Evolutionary conservation across 2,888 invertebrate species (phyloP).

Genomic region (Xylophagus ater): DNA sequence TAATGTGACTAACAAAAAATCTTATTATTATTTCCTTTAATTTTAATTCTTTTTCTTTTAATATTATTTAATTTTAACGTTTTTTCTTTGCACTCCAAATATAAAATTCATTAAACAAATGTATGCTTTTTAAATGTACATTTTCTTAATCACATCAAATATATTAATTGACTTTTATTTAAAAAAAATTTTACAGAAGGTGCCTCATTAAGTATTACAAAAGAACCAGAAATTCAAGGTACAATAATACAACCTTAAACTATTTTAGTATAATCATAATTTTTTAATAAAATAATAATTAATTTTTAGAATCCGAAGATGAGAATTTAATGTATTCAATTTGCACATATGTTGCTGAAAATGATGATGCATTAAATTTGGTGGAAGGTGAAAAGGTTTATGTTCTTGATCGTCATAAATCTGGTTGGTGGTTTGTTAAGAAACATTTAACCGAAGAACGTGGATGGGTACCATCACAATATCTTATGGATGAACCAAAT

Average conservation of each 20-base stretch:
- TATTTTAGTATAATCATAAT: not conserved
- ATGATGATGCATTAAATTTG: constrained; percentile 75
- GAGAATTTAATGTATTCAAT: constrained; percentile 75
- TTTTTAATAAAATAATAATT: not conserved
- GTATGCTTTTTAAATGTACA: no score
- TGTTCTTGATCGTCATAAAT: constrained; percentile 69
- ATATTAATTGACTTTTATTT: no score
- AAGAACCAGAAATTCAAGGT: constrained; percentile 51
- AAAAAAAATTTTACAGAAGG: constrained; percentile 47
- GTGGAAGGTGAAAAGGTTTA: constrained; percentile 85
- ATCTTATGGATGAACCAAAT: constrained; percentile 68
- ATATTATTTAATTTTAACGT: no score
- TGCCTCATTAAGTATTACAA: constrained; percentile 57
- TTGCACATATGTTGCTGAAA: constrained; percentile 75
- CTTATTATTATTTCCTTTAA: not conserved
- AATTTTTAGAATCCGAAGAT: constrained; percentile 38
- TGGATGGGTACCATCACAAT: constrained; percentile 88
- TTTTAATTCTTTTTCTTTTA: not conserved
- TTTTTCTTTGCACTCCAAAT: no score
- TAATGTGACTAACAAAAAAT: not conserved
- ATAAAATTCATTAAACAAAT: no score
- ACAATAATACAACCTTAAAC: constrained; percentile 11
- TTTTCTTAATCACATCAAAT: no score
- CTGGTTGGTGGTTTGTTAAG: constrained; percentile 88
- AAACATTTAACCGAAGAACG: constrained; percentile 83